Conservation (phyloP, 2,797 vertebrate genomes). For the Borostomias antarcticus region DNA sequence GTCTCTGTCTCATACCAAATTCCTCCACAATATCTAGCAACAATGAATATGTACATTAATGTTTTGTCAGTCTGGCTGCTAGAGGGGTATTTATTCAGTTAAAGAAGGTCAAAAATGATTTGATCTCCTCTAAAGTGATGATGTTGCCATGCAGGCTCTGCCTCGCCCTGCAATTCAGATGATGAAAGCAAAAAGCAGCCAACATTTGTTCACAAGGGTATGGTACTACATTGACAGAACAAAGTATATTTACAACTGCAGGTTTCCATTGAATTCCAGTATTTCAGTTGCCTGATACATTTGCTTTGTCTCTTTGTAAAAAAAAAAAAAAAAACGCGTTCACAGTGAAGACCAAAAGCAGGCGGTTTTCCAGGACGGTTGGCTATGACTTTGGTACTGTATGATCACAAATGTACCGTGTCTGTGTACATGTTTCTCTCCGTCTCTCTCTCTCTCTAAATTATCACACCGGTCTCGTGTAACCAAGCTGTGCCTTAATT, state of each 20-base stretch:
- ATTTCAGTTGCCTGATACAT: constrained; percentile 60
- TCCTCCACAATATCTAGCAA: background rate
- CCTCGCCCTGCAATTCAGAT: constrained; percentile 91
- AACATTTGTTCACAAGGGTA: constrained; percentile 98
- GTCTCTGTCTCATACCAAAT: background rate
- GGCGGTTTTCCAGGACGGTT: constrained; percentile 98
- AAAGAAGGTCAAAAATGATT: constrained; percentile 18
- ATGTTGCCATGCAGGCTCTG: constrained; percentile 84
- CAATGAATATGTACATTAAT: background rate
- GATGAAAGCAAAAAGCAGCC: constrained; percentile 90
- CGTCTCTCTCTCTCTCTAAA: constrained; percentile 78
- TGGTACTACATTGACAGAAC: constrained; percentile 54
- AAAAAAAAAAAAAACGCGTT: too few relatives aligned
- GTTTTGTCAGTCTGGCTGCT: background rate
- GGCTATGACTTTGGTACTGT: constrained; percentile 97
- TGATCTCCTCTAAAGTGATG: constrained; percentile 40
- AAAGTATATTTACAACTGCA: constrained; percentile 2
- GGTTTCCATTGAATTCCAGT: constrained; percentile 34
- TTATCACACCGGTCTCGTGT: constrained; percentile 65
- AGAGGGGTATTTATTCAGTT: background rate
- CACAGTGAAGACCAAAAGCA: constrained; percentile 97
- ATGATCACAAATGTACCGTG: constrained; percentile 69
- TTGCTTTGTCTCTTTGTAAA: constrained; percentile 75
- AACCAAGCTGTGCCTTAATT: constrained; percentile 70
- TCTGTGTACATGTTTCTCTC: constrained; percentile 43